Base-by-base conservation (phyloP, 1,140 invertebrate genomes). In the Capitella teleta region DNA sequence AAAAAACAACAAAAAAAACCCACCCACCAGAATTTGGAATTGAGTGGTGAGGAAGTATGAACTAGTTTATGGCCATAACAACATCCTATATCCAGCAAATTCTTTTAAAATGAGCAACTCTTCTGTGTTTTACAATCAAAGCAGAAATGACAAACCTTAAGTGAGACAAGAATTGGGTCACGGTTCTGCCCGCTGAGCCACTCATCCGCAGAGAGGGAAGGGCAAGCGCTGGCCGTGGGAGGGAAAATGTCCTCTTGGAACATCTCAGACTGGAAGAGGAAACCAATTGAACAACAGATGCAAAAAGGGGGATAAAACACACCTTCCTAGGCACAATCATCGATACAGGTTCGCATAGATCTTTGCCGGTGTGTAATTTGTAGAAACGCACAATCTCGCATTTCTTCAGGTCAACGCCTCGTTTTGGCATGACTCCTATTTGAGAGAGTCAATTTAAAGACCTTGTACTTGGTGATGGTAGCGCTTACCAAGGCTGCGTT, bases 301-400 rank as follows among this genome's bases (percentile, higher is more conserved):
- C 36, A 34, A 16, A 12, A 34, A 34, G 16, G 16, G 32, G 32
- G 32, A 34, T 34, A 18, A 40, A 8, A 49, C 60, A 66, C 62
- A 82, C 82, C 74, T 85, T 92, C 58, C 90, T 75, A 3, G 90
- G 90, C 28, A 92, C 89, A 54, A 93, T 90, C 87, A 95, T 93
- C 4, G 87, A 85, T 54, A 95, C 83, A 18, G 89, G 88, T 67
- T 95, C 89, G 67, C 86, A 86, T 37, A 89, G 74, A 19, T 83
- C 82, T 51, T 86, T 81, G 26, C 83, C 86, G 0, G 88, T 87
- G 68, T 92, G 87, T 38, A 95, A 72, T 67, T 94, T 94, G 72
- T 86, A 95, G 74, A 95, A 93, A 48, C 88, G 79, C 64, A 84
- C 87, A 37, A 93, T 81, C 67, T 95, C 90, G 73, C 88, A 93